phyloP scores from a whole-genome alignment of 2,113 vertebrate genomes.

The Sardina pilchardus region DNA sequence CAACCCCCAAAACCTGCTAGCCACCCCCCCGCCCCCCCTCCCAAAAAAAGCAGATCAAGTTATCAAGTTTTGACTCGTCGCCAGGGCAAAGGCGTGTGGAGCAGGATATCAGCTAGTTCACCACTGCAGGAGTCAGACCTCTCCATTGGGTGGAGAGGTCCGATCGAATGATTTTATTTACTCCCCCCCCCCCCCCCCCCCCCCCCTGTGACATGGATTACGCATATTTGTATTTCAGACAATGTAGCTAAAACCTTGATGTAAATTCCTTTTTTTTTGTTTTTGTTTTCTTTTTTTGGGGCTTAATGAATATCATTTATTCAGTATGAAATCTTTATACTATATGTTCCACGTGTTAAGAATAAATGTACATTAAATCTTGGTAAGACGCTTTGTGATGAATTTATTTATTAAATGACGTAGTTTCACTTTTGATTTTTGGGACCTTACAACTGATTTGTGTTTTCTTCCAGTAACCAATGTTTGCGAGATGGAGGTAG shows the following conservation, averaged over 20 bases:
- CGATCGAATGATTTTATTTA: conserved; percentile 80
- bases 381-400: conserved; percentile 96
- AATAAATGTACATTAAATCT: conserved; percentile 99
- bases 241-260: conserved; percentile 99
- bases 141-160: conserved; percentile 64
- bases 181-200: conserved; percentile 64
- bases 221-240: conserved; percentile 99
- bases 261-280: conserved; percentile 97
- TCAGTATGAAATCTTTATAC: conserved; percentile 99
- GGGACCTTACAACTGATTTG: conserved; percentile 31
- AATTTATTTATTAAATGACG: conserved; percentile 72
- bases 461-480: background rate
- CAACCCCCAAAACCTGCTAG: conserved; percentile 27
- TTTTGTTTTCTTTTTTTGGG: conserved; percentile 91
- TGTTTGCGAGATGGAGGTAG: background rate
- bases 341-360: conserved; percentile 99
- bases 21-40: background rate
- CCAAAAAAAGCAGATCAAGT: conserved; percentile 65
- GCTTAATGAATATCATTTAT: conserved; percentile 99
- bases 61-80: background rate
- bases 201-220: conserved; percentile 93
- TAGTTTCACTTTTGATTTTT: background rate
- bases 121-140: background rate
- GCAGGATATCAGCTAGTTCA: background rate
- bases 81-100: background rate